Evolutionary conservation across 2,888 invertebrate genomes (phyloP), one percentile per base, ranked within the genome.

Genomic region (Lamellibrachia columna): DNA sequence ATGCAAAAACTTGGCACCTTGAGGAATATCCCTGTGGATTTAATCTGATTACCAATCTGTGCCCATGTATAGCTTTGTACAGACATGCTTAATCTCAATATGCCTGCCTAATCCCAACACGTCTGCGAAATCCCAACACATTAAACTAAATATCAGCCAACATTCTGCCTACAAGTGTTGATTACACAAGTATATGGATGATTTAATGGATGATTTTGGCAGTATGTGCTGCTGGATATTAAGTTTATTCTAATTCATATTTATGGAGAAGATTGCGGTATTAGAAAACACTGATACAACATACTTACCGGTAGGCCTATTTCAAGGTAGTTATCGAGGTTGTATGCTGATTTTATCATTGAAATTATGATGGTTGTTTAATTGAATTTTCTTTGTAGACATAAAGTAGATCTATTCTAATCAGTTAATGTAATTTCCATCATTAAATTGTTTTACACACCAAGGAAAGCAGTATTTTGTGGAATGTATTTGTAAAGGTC

Each of bases 331-430:
- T 22, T 91, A 2, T 15, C 22, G 91, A 28, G 52, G n/a, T 91
- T 53, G 28, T 53, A 11, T 91, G 53, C n/a, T 52, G 11, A 15
- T 91, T 91, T 52, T 15, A 91, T 15, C 91, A 91, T 91, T 53
- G 28, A n/a, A 91, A 91, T 91, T 4, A 9, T 91, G 4, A 91
- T 52, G 2, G 55, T 92, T 92, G 93, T 75, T 28, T 22, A 40
- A 52, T 53, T 22, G 9, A 2, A 94, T 75, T 75, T 75, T 75
- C 75, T 75, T 22, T 28, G 28, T 28, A 28, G 28, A 28, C 28
- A 28, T 75, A 75, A 75, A 22, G 75, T 22, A 75, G 4, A 2
- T 3, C 4, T 15, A 75, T 3, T 8, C 75, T 22, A 75, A 75
- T 6, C 11, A 75, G 22, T 22, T 6, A 75, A 75, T 15, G 75